Percentiles rank a stretch among this genome's conserved stretches.
These are phyloP conservation scores for Loris lydekkerianus DNA, from an alignment of 2,797 vertebrate species.

Conservation along the genomic window DNA sequence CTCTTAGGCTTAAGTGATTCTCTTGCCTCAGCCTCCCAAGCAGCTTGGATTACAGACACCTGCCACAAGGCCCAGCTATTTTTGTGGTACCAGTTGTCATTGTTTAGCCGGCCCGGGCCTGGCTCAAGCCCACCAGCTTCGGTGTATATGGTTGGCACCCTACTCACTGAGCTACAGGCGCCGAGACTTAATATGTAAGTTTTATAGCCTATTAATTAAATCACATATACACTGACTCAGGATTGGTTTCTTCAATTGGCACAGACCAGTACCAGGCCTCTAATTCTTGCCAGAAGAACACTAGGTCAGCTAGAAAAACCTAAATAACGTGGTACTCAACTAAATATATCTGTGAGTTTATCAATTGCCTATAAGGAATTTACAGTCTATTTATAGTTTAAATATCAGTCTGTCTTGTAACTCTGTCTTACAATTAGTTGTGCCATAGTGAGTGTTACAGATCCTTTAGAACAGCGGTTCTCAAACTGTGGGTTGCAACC, in stretches of 20 bases:
- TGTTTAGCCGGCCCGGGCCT: too few relatives aligned
- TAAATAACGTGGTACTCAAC: conserved; percentile 29
- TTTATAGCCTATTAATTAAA: conserved; percentile 14
- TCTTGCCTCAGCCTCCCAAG: too few relatives aligned
- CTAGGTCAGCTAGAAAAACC: not conserved
- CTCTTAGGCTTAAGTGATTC: too few relatives aligned
- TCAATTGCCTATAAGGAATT: conserved; percentile 1
- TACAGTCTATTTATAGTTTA: not conserved
- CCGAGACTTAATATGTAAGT: too few relatives aligned
- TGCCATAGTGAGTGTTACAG: not conserved
- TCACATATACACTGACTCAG: not conserved
- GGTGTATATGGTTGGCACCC: too few relatives aligned
- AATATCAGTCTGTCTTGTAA: conserved; percentile 28
- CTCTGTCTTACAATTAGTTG: not conserved
- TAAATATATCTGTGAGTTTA: not conserved
- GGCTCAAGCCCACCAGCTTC: too few relatives aligned
- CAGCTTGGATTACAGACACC: too few relatives aligned
- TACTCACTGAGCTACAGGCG: too few relatives aligned
- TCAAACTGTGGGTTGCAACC: too few relatives aligned
- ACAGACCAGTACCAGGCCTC: not conserved
- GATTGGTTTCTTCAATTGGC: not conserved
- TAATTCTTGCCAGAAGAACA: conserved; percentile 21
- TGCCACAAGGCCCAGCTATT: too few relatives aligned
- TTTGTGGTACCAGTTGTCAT: too few relatives aligned
- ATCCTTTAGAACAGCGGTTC: not conserved